Conservation (phyloP, 1,140 invertebrate species). For the Octopus sinensis region DNA sequence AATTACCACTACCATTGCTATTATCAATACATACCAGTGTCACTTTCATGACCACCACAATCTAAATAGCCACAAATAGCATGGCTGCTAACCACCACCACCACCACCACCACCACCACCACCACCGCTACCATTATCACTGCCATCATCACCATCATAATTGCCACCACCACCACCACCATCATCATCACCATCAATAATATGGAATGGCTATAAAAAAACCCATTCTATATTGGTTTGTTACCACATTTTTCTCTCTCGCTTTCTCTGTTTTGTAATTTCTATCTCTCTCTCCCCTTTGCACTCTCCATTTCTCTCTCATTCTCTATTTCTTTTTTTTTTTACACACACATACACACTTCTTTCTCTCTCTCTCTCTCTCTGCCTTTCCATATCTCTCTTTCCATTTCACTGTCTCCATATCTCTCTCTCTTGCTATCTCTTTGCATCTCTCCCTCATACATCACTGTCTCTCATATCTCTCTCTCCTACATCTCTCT, state of each 20-base stretch:
- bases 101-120: too few relatives aligned
- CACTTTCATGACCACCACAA: too few relatives aligned
- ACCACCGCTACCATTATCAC: too few relatives aligned
- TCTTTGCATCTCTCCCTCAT: not conserved
- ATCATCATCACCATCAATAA: too few relatives aligned
- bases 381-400: not conserved
- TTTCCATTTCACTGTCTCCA: not conserved
- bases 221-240: too few relatives aligned
- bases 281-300: not conserved
- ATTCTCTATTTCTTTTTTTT: not conserved
- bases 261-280: not conserved
- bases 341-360: not conserved
- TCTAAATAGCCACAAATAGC: too few relatives aligned
- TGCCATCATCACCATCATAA: too few relatives aligned
- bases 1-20: too few relatives aligned
- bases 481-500: not conserved
- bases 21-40: too few relatives aligned
- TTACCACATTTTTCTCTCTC: not conserved
- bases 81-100: too few relatives aligned
- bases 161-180: too few relatives aligned
- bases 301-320: not conserved
- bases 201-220: too few relatives aligned
- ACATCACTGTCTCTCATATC: not conserved
- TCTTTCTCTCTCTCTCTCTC: not conserved
- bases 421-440: not conserved